These are phyloP conservation scores for Aurelia sp. DNA, from an alignment of 30 jellyfish, hydroid and myxozoan species.

Conservation along the genomic window DNA sequence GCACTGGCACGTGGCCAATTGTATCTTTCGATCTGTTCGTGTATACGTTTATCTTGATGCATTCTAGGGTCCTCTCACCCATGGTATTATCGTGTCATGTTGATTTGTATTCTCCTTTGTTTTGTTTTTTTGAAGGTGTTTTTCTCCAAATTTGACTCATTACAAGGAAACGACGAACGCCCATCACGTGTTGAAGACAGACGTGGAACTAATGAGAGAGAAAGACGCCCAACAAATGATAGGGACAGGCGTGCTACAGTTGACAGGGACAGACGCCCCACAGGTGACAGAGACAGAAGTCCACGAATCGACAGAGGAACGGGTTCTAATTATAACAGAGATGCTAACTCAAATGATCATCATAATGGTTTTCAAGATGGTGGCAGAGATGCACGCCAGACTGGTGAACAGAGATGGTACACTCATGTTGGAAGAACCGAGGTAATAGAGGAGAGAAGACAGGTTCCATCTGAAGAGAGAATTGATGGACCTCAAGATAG, in stretches of 20 bases:
- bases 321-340: background rate
- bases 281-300: too few species aligned
- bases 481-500: background rate
- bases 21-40: too few species aligned
- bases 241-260: background rate
- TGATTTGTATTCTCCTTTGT: too few species aligned
- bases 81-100: too few species aligned
- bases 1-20: too few species aligned
- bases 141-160: conserved; percentile 47
- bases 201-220: too few species aligned
- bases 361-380: background rate
- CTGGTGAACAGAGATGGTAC: conserved; percentile 53
- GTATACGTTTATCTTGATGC: too few species aligned
- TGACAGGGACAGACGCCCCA: too few species aligned
- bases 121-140: conserved; percentile 21
- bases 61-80: too few species aligned
- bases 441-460: conserved; percentile 18
- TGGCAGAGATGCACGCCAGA: conserved; percentile 4
- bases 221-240: conserved; percentile 31
- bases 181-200: too few species aligned
- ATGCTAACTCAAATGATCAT: conserved; percentile 32
- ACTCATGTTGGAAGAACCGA: conserved; percentile 42
- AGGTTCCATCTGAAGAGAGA: conserved; percentile 10
- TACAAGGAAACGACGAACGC: background rate
- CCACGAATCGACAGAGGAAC: too few species aligned